These are phyloP conservation scores for Corvus hawaiiensis DNA, from an alignment of 2,113 vertebrate species.

Conservation along the genomic window DNA sequence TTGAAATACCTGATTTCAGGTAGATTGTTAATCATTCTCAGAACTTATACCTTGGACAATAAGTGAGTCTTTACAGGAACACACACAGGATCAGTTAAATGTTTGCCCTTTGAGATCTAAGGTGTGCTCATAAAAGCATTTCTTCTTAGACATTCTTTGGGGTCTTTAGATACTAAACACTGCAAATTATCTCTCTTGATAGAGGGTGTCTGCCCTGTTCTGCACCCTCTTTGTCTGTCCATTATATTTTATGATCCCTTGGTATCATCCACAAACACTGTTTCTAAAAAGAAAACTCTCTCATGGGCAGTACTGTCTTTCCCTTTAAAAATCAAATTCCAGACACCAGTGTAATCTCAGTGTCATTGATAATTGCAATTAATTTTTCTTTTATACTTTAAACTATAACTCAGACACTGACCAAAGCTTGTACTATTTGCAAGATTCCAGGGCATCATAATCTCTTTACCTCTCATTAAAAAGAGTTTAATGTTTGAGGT, in stretches of 20 bases:
- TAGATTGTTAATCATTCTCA: neutral
- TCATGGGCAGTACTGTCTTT: neutral
- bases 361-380: neutral
- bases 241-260: neutral
- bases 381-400: neutral
- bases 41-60: neutral
- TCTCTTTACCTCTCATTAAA: neutral
- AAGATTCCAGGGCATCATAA: neutral
- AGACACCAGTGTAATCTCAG: neutral
- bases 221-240: neutral
- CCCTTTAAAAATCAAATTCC: neutral
- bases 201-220: neutral
- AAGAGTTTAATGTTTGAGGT: neutral
- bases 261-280: neutral
- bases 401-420: neutral
- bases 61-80: neutral
- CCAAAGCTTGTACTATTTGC: neutral
- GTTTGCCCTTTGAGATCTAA: neutral
- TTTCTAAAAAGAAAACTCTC: neutral
- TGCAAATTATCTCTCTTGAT: neutral
- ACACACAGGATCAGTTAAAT: neutral
- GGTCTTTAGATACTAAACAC: neutral
- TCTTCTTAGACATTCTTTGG: neutral
- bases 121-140: neutral
- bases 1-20: neutral